phyloP scores from a whole-genome alignment of 2,888 invertebrate species.

The Lapara coniferarum region DNA sequence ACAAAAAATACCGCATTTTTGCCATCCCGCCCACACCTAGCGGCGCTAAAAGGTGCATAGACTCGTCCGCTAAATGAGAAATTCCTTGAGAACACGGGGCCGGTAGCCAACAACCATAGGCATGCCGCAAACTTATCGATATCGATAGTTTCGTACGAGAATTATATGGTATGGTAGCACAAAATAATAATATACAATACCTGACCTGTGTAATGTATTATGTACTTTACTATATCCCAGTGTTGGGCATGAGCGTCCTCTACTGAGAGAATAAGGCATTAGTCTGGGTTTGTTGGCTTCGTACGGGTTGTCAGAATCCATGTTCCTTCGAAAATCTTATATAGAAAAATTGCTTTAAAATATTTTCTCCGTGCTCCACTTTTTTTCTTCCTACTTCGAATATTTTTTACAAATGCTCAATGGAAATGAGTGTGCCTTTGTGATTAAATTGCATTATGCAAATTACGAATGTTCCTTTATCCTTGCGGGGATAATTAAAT shows the following conservation, averaged over 20 bases:
- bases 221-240: no score
- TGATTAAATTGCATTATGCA: conserved; percentile 19
- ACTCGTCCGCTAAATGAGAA: conserved; percentile 67
- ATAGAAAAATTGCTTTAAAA: no score
- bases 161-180: no score
- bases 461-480: not conserved
- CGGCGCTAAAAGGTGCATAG: conserved; percentile 49
- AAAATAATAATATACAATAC: no score
- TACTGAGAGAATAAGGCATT: no score
- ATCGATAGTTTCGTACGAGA: not conserved
- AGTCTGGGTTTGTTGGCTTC: no score
- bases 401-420: not conserved
- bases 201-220: no score
- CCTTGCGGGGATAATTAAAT: conserved; percentile 4
- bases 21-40: conserved; percentile 14
- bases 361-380: not conserved
- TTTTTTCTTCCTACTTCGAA: not conserved
- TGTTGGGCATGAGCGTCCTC: no score
- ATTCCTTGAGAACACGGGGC: conserved; percentile 61
- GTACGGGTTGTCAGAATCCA: no score
- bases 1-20: conserved; percentile 22
- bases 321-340: no score
- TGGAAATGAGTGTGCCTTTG: not conserved
- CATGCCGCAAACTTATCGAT: conserved; percentile 34
- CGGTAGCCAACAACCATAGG: conserved; percentile 40